Conservation (phyloP, 2,113 vertebrate species). For the Syngnathus scovelli region DNA sequence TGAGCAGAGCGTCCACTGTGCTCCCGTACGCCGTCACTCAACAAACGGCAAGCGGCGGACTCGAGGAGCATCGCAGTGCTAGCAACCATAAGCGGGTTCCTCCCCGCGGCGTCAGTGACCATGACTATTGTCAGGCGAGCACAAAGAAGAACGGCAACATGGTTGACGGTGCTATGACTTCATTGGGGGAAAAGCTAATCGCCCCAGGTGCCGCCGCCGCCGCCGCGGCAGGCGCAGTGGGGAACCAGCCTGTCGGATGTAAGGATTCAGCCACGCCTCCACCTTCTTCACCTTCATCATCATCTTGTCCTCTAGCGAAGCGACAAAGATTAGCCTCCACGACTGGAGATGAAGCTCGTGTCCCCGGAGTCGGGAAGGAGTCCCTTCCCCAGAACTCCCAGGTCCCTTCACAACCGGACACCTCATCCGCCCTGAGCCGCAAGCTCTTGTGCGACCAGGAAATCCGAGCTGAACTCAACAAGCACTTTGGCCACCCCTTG, state of each 20-base stretch:
- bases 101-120: slow-evolving; percentile 88
- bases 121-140: slow-evolving; percentile 96
- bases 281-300: slow-evolving; percentile 67
- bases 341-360: slow-evolving; percentile 70
- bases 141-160: slow-evolving; percentile 76
- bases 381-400: slow-evolving; percentile 47
- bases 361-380: slow-evolving; percentile 57
- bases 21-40: slow-evolving; percentile 67
- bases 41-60: slow-evolving; percentile 63
- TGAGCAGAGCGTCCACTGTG: slow-evolving; percentile 84
- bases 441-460: slow-evolving; percentile 93
- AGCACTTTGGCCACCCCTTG: slow-evolving; percentile 93
- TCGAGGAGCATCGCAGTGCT: slow-evolving; percentile 77
- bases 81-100: slow-evolving; percentile 76
- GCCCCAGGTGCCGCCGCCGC: slow-evolving; percentile 71
- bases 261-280: slow-evolving; percentile 79
- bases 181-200: slow-evolving; percentile 40
- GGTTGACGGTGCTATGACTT: slow-evolving; percentile 41
- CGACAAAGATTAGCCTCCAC: slow-evolving; percentile 75
- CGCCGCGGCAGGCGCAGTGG: slow-evolving; percentile 52
- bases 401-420: slow-evolving; percentile 43
- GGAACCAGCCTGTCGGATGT: slow-evolving; percentile 81
- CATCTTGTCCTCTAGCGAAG: slow-evolving; percentile 71
- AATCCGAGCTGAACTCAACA: slow-evolving; percentile 96
- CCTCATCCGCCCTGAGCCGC: slow-evolving; percentile 66